phyloP scores from a whole-genome alignment of 64 coral and sea anemone species.

The Stichodactyla helianthus region DNA sequence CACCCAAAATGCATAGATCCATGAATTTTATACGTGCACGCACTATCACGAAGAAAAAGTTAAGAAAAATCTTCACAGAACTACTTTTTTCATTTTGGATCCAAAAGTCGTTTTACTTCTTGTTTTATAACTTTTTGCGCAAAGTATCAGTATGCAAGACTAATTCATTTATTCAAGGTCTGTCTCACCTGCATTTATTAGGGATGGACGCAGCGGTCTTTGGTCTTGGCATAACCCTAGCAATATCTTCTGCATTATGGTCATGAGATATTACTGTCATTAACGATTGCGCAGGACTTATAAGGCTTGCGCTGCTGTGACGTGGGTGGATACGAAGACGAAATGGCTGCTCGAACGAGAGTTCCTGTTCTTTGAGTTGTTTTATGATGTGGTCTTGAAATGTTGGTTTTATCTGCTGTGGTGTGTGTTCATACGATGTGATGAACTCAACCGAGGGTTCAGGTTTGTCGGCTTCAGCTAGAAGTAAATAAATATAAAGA shows the following conservation, averaged over 20 bases:
- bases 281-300: constrained; percentile 34
- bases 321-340: constrained; percentile 53
- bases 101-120: too few relatives aligned
- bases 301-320: constrained; percentile 18
- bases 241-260: constrained; percentile 69
- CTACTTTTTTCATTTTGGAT: too few relatives aligned
- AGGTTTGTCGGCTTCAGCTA: not conserved
- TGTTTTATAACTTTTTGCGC: too few relatives aligned
- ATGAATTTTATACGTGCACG: too few relatives aligned
- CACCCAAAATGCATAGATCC: too few relatives aligned
- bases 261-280: constrained; percentile 49
- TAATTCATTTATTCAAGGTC: not conserved
- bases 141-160: too few relatives aligned
- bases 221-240: constrained; percentile 55
- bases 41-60: too few relatives aligned
- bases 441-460: constrained; percentile 44
- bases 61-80: too few relatives aligned
- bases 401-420: not conserved
- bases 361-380: constrained; percentile 55
- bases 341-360: constrained; percentile 53
- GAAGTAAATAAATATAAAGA: not conserved
- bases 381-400: constrained; percentile 1
- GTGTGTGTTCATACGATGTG: not conserved
- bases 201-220: constrained; percentile 63
- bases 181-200: constrained; percentile 69